Base-by-base conservation (phyloP, 1,140 invertebrate species). In the Hesperophylax magnus region DNA sequence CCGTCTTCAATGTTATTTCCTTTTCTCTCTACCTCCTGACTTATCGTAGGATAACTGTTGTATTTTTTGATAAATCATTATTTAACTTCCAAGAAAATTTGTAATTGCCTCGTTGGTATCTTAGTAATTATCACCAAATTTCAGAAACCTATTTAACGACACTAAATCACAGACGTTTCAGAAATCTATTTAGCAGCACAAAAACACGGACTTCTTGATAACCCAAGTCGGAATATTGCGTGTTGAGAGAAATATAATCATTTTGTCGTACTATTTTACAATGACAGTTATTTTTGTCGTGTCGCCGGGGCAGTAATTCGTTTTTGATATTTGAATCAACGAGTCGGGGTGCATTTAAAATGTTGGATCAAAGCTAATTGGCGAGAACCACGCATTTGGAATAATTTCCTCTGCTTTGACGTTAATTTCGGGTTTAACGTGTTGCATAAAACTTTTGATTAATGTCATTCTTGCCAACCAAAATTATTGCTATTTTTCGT, bases 191-290 rank as follows among this genome's bases (percentile, higher is more conserved):
- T 65, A 65, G 61, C 18, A 31, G 24, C 61, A 31, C 5, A 17
- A 22, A 65, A 17, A 6, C 18, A 31, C 11, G 61, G 24, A 31
- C 61, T 71, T 71, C 18, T 47, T 71, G 67, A 71, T 39, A 22
- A 18, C 39, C 56, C 34, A 47, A 22, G 67, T 18, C 34, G n/a
- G 20, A 47, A 15, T 20, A 61, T 79, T 27, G 78, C 78, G 78
- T 79, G 78, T 74, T 79, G 65, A 53, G 17, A 15, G 54, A 79
- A 79, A 58, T 75, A 79, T 75, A 71, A 79, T 79, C 69, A 79
- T 79, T 79, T 61, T 54, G 58, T 74, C 65, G 53, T 74, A 75
- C 24, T 69, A 74, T 63, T 74, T 74, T 58, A 79, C 67, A 27
- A 63, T 67, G 58, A 69, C 53, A 79, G 31, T 71, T n/a, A 54